Percentiles rank a stretch among this genome's conserved stretches.
Conservation (phyloP, 2,113 vertebrate genomes). For the Rhagologus leucostigma region DNA sequence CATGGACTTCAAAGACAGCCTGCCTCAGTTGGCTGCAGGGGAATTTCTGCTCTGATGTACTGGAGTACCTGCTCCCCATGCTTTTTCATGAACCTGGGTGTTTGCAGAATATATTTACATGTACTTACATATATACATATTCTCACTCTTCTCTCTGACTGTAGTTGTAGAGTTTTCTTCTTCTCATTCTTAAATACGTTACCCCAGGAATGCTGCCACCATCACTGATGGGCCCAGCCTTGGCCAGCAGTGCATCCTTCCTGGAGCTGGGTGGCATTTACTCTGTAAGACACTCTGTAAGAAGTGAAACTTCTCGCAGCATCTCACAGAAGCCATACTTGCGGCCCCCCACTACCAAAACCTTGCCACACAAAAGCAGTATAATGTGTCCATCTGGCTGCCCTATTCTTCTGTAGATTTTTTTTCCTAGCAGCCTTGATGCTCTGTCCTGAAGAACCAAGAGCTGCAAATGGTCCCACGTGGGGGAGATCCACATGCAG, state of each 20-base stretch:
- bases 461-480: background rate
- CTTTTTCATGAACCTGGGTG: background rate
- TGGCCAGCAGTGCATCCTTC: background rate
- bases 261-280: background rate
- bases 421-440: background rate
- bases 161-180: background rate
- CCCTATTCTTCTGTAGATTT: background rate
- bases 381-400: background rate
- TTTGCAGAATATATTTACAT: background rate
- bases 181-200: background rate
- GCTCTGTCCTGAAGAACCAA: background rate
- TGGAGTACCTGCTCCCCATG: background rate
- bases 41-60: background rate
- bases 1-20: background rate
- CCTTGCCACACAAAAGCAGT: background rate
- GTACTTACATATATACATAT: background rate
- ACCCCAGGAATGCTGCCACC: background rate
- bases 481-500: rapidly evolving
- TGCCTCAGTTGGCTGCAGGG: background rate
- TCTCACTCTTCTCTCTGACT: background rate
- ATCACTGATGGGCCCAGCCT: background rate
- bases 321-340: background rate
- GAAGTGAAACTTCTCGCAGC: background rate
- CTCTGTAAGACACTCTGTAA: background rate
- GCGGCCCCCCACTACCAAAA: background rate